Percentiles rank a stretch among this genome's conserved stretches.
phyloP scores from a whole-genome alignment of 2,113 vertebrate species.

The Falcunculus frontatus region DNA sequence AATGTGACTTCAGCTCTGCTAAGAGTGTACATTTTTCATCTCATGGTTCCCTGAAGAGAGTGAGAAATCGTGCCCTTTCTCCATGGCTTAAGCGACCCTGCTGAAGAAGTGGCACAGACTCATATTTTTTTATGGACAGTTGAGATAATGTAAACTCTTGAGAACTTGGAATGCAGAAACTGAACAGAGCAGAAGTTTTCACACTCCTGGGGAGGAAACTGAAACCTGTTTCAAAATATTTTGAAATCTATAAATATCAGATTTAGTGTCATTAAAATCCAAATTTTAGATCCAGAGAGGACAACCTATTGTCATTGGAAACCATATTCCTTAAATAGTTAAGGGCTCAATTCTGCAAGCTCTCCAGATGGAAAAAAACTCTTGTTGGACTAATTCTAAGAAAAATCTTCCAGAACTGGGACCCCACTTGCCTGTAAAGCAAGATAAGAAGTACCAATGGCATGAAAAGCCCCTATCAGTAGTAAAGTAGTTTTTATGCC shows the following conservation, averaged over 20 bases:
- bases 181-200: not conserved
- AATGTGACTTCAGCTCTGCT: not conserved
- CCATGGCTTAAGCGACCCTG: not conserved
- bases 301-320: not conserved
- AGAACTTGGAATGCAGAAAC: not conserved
- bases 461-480: not conserved
- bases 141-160: not conserved
- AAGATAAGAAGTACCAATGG: not conserved
- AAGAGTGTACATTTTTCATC: not conserved
- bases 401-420: not conserved
- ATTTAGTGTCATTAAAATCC: not conserved
- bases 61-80: not conserved
- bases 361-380: not conserved
- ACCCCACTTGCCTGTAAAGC: not conserved
- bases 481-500: not conserved
- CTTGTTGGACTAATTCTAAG: not conserved
- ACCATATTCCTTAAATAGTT: not conserved
- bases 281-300: not conserved
- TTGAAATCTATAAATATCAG: not conserved
- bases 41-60: not conserved
- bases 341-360: not conserved
- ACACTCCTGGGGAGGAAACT: not conserved
- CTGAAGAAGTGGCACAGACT: not conserved
- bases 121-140: not conserved
- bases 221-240: not conserved